Percentiles rank a stretch among this genome's conserved stretches.
Evolutionary conservation across 2,797 vertebrate genomes (phyloP).

Genomic region (Sebastes itinus): DNA sequence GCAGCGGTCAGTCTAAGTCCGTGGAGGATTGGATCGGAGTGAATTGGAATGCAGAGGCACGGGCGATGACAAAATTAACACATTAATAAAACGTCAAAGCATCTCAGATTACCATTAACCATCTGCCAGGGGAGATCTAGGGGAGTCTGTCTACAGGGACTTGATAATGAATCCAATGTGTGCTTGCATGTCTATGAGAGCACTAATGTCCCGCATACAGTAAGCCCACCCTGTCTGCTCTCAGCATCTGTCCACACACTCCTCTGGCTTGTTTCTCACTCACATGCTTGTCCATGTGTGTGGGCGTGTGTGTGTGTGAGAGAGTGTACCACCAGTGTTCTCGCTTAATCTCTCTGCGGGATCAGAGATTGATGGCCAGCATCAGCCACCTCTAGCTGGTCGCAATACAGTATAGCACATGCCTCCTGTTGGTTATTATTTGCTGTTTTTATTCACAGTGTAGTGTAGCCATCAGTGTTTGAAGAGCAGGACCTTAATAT

Average conservation of each 20-base stretch:
- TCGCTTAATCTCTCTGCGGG: constrained; percentile 39
- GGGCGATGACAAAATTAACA: constrained; percentile 19
- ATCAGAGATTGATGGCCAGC: constrained; percentile 20
- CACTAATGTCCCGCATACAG: constrained; percentile 41
- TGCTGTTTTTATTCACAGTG: background rate
- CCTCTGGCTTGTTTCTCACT: constrained; percentile 50
- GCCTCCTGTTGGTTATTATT: background rate
- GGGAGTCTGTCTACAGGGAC: constrained; percentile 27
- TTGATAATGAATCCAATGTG: constrained; percentile 21
- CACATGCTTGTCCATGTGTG: constrained; percentile 59
- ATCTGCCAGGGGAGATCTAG: constrained; percentile 29
- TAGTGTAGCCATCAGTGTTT: background rate
- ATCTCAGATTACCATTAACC: constrained; percentile 30
- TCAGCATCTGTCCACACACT: constrained; percentile 60
- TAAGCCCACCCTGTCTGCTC: constrained; percentile 44
- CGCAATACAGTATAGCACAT: background rate
- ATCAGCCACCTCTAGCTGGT: constrained; percentile 13
- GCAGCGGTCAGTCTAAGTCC: background rate
- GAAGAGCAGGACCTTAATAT: background rate
- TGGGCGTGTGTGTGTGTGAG: background rate
- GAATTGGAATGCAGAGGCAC: constrained; percentile 13
- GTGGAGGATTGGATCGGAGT: background rate
- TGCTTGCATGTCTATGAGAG: constrained; percentile 7
- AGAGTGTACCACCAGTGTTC: background rate
- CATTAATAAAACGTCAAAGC: constrained; percentile 3